phyloP scores from a whole-genome alignment of 2,888 invertebrate genomes.

The Aelia acuminata region DNA sequence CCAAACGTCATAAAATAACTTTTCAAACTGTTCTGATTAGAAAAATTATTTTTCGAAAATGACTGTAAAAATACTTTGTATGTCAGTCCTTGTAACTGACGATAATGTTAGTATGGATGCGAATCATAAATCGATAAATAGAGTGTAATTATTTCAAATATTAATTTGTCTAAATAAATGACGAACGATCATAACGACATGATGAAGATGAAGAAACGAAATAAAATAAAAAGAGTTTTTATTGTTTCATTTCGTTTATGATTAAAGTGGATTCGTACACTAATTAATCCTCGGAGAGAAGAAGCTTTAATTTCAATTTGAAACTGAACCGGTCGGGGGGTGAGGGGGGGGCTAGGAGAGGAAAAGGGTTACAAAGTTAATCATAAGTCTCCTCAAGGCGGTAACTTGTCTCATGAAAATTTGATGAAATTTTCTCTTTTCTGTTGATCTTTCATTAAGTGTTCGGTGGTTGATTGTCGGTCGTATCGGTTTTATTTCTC shows the following conservation, averaged over 20 bases:
- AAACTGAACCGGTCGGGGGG: background rate
- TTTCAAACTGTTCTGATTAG: too few relatives aligned
- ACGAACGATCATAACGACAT: too few relatives aligned
- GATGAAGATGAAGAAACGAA: background rate
- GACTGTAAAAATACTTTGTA: too few relatives aligned
- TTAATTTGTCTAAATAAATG: background rate
- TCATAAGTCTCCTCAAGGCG: conserved; percentile 9
- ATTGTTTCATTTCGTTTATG: conserved; percentile 26
- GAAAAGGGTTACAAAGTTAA: conserved; percentile 28
- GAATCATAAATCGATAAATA: too few relatives aligned
- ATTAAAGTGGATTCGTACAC: background rate
- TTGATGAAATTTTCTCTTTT: conserved; percentile 23
- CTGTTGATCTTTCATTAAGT: conserved; percentile 38
- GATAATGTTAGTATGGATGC: too few relatives aligned
- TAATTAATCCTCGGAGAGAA: background rate
- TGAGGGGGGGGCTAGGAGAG: too few relatives aligned
- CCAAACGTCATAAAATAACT: too few relatives aligned
- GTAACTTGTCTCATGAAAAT: conserved; percentile 9
- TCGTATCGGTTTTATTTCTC: background rate
- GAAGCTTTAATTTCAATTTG: conserved; percentile 35
- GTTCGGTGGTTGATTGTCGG: conserved; percentile 5
- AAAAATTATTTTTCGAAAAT: too few relatives aligned
- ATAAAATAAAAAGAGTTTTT: background rate
- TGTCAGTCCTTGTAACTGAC: too few relatives aligned
- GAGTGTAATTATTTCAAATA: background rate